A percentile compares a stretch with the other conserved stretches of the same genome.
phyloP scores from a whole-genome alignment of 2,888 invertebrate genomes.

The Eupithecia abbreviata region DNA sequence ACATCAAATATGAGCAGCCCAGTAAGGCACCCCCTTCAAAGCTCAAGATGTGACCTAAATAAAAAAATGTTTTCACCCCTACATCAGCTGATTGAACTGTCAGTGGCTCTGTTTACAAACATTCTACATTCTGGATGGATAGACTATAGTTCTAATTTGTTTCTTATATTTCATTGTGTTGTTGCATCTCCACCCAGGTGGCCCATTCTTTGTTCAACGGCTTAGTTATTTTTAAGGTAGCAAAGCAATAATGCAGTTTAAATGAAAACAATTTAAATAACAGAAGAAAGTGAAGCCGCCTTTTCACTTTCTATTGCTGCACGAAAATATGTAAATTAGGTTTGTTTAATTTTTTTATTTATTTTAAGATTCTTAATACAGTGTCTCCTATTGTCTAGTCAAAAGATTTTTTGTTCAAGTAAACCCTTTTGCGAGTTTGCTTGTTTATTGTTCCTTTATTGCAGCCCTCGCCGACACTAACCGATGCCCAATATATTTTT shows the following conservation, averaged over 20 bases:
- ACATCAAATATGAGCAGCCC: too few species aligned
- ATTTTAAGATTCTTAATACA: conserved; percentile 59
- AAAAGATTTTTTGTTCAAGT: conserved; percentile 62
- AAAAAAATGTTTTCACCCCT: too few species aligned
- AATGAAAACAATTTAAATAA: conserved; percentile 55
- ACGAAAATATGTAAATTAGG: conserved; percentile 55
- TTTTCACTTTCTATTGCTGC: conserved; percentile 60
- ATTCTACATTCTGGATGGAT: too few species aligned
- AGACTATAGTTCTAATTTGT: too few species aligned
- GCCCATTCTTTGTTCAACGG: conserved; percentile 4
- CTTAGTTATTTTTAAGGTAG: conserved; percentile 22
- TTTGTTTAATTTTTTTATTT: conserved; percentile 59
- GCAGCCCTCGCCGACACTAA: conserved; percentile 64
- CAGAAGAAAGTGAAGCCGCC: conserved; percentile 64
- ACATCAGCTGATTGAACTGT: too few species aligned
- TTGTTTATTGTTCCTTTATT: conserved; percentile 72
- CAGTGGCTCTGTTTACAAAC: too few species aligned
- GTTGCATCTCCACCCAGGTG: conserved; percentile 1
- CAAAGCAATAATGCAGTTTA: conserved; percentile 36
- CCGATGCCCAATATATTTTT: conserved; percentile 54
- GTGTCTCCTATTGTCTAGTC: conserved; percentile 67
- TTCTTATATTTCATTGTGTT: background rate
- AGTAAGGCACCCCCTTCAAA: too few species aligned
- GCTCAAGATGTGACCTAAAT: too few species aligned
- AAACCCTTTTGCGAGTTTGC: conserved; percentile 72